Base-by-base conservation (phyloP, 2,888 invertebrate genomes). In the Parnassius mnemosyne region DNA sequence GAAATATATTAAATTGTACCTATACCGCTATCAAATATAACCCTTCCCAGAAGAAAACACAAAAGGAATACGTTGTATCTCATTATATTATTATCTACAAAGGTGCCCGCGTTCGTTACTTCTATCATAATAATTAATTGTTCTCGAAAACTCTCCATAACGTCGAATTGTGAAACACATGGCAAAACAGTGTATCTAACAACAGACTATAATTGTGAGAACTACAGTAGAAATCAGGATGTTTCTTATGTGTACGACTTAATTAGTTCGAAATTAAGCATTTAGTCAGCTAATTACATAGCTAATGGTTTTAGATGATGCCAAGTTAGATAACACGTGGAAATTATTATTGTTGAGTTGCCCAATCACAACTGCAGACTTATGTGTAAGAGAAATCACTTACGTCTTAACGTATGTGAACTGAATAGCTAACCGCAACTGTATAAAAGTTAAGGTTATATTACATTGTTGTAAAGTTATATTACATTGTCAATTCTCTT, bases 231-330 rank as follows among this genome's bases (percentile, higher is more conserved):
- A 63, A 63, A 55, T 55, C 59, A 52, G 52, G 53, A 57, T 47
- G 52, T 52, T 42, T 56, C n/a, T 55, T 49, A 59, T 46, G 47
- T 46, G 52, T 42, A 63, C 51, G 59, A 59, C 59, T 63, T 63
- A 63, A 63, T 63, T 63, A 63, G 55, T 63, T 46, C 34, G 55
- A 63, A 63, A 55, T 51, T 47, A 56, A 52, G 55, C 59, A 63
- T 63, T 63, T 63, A 63, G 63, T 59, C 44, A 25, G 59, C n/a
- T 63, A 55, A 63, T 63, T 63, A 56, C 63, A 20, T 43, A 55
- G 25, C 16, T 58, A 58, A 63, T 63, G 55, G 52, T 58, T 63
- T 51, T 25, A 55, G 55, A 42, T 46, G 63, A 59, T 59, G 42
- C 46, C 51, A 54, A 20, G 12, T 11, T 34, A 50, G 63, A 63